phyloP scores from a whole-genome alignment of 1,140 invertebrate genomes.

The Penaeus vannamei region DNA sequence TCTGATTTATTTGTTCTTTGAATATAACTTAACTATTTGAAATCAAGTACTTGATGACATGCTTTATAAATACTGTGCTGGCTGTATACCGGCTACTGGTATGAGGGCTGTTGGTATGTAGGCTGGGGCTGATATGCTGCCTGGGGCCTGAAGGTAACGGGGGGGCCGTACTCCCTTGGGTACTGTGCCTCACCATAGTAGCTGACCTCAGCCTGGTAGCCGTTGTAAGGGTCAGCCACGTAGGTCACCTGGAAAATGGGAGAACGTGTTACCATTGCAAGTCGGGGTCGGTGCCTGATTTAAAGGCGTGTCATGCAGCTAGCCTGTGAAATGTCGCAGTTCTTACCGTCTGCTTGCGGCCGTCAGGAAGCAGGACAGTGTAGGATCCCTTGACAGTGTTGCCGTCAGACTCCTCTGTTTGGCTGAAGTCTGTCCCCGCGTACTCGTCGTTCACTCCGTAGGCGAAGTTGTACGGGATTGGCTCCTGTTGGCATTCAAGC shows the following conservation, averaged over 20 bases:
- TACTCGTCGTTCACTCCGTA: constrained; percentile 70
- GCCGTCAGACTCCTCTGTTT: constrained; percentile 69
- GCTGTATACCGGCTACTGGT: no score
- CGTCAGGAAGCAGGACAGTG: constrained; percentile 69
- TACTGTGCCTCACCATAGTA: constrained; percentile 48
- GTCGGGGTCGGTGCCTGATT: no score
- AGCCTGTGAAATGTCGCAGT: not conserved
- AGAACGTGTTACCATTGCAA: no score
- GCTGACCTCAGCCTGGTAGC: constrained; percentile 45
- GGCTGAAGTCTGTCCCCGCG: constrained; percentile 70
- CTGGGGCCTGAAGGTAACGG: constrained; percentile 46
- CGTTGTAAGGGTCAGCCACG: constrained; percentile 42
- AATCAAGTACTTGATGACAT: no score
- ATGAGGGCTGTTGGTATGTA: no score
- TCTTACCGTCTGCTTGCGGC: constrained; percentile 73
- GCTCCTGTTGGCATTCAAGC: constrained; percentile 74
- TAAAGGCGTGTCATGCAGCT: constrained; percentile 75
- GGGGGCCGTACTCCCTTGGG: constrained; percentile 38
- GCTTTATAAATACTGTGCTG: no score
- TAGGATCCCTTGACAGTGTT: constrained; percentile 69
- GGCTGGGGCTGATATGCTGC: not conserved
- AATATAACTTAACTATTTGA: no score
- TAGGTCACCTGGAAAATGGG: constrained; percentile 32
- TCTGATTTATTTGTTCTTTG: no score
- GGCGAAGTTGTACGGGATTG: constrained; percentile 70